Percentiles rank a stretch among this genome's conserved stretches.
phyloP scores from a whole-genome alignment of 2,113 vertebrate genomes.

The Choloepus hoffmanni region DNA sequence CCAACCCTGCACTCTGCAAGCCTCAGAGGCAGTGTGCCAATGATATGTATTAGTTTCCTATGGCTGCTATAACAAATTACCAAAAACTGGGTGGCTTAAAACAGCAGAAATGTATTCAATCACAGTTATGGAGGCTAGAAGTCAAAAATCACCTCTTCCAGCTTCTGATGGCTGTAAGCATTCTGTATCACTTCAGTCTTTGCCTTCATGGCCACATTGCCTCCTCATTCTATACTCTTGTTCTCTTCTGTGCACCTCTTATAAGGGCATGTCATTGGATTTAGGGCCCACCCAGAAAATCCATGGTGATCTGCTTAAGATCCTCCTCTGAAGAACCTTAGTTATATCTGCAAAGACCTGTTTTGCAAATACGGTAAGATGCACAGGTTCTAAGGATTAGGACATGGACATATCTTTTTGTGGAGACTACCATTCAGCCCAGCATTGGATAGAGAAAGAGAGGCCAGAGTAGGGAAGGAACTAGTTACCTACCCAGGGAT shows the following conservation, averaged over 20 bases:
- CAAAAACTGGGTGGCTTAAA: neutral
- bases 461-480: neutral
- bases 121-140: neutral
- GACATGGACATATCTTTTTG: neutral
- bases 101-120: neutral
- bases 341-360: neutral
- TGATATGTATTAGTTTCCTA: neutral
- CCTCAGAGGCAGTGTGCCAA: neutral
- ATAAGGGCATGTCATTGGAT: neutral
- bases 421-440: neutral
- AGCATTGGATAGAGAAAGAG: neutral
- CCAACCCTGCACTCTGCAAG: rapidly evolving
- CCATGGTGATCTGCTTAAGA: neutral
- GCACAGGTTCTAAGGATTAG: neutral
- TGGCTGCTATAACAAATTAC: neutral
- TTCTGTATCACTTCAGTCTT: neutral
- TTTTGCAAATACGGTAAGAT: neutral
- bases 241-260: neutral
- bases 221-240: neutral
- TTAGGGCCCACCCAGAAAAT: neutral
- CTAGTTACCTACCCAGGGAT: neutral
- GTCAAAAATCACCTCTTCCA: neutral
- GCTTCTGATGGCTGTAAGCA: neutral
- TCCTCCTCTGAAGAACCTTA: neutral
- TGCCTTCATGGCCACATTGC: neutral